Percentiles rank a stretch among this genome's conserved stretches.
These are phyloP conservation scores for Chrysomallon squamiferum DNA, from an alignment of 1,140 invertebrate species.

Conservation along the genomic window DNA sequence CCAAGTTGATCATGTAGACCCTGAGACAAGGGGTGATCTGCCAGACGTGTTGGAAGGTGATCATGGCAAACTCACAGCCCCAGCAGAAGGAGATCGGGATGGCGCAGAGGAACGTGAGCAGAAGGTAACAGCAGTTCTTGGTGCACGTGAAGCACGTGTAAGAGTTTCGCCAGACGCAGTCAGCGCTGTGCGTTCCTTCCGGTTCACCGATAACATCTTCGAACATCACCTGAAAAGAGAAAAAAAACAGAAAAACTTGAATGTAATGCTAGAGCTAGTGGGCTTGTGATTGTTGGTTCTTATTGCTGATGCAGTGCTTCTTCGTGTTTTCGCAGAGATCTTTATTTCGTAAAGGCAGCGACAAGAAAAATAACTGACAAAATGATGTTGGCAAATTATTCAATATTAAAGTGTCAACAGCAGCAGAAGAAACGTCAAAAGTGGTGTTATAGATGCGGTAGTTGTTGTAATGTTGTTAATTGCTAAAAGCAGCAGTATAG, in stretches of 20 bases:
- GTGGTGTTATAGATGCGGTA: too few species aligned
- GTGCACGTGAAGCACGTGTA: slow-evolving; percentile 73
- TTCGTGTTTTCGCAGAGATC: too few species aligned
- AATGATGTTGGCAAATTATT: too few species aligned
- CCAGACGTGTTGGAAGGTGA: slow-evolving; percentile 70
- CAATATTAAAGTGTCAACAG: too few species aligned
- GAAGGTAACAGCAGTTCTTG: slow-evolving; percentile 74
- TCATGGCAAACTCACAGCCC: slow-evolving; percentile 76
- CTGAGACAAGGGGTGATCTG: slow-evolving; percentile 50
- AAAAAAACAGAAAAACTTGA: too few species aligned
- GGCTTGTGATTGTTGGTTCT: too few species aligned
- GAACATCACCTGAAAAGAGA: slow-evolving; percentile 65
- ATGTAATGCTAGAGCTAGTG: too few species aligned
- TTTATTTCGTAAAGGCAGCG: background rate
- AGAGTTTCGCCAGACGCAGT: slow-evolving; percentile 78
- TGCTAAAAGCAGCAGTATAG: too few species aligned
- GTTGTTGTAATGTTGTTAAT: too few species aligned
- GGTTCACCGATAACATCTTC: slow-evolving; percentile 80
- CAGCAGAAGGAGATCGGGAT: slow-evolving; percentile 73
- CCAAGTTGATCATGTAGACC: slow-evolving; percentile 67
- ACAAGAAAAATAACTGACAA: background rate
- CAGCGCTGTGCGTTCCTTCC: slow-evolving; percentile 73
- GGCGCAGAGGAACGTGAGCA: slow-evolving; percentile 73
- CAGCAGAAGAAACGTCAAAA: too few species aligned
- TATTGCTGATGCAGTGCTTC: too few species aligned